A percentile compares a stretch with the other conserved stretches of the same genome.
These are phyloP conservation scores for Rotaria sp. DNA, from an alignment of 2,888 invertebrate species.

Conservation along the genomic window DNA sequence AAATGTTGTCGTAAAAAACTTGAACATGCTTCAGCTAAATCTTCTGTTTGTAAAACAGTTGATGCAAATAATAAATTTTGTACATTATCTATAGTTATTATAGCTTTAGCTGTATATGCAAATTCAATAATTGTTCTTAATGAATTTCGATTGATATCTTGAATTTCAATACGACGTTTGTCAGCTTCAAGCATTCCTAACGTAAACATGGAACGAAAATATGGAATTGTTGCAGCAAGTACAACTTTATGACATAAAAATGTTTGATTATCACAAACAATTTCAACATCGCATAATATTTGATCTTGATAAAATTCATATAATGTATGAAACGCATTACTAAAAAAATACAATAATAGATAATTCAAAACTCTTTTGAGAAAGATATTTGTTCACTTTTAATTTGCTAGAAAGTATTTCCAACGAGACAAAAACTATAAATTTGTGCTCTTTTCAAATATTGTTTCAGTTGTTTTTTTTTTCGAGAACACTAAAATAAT, in stretches of 20 bases:
- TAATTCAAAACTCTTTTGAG: too few species aligned
- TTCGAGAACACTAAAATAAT: too few species aligned
- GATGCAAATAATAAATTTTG: conserved; percentile 57
- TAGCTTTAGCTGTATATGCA: conserved; percentile 53
- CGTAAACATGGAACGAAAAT: conserved; percentile 46
- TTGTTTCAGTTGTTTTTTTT: too few species aligned
- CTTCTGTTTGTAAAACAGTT: conserved; percentile 55
- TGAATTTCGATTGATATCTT: conserved; percentile 55
- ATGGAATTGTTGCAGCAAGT: conserved; percentile 56
- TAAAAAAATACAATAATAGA: not conserved
- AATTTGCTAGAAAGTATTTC: too few species aligned
- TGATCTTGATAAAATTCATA: conserved; percentile 50
- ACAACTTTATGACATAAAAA: conserved; percentile 55
- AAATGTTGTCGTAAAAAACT: conserved; percentile 56
- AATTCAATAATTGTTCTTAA: conserved; percentile 55
- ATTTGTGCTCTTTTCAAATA: too few species aligned
- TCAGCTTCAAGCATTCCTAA: conserved; percentile 54
- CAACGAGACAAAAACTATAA: too few species aligned
- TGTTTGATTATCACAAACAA: conserved; percentile 53
- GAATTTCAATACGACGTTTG: conserved; percentile 53
- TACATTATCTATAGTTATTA: conserved; percentile 55
- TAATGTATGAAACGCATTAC: conserved; percentile 42
- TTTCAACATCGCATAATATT: conserved; percentile 56
- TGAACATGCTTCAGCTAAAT: conserved; percentile 56
- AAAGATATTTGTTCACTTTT: too few species aligned